Evolutionary conservation across 2,888 invertebrate species (phyloP).

Genomic region (Cephonodes hylas): DNA sequence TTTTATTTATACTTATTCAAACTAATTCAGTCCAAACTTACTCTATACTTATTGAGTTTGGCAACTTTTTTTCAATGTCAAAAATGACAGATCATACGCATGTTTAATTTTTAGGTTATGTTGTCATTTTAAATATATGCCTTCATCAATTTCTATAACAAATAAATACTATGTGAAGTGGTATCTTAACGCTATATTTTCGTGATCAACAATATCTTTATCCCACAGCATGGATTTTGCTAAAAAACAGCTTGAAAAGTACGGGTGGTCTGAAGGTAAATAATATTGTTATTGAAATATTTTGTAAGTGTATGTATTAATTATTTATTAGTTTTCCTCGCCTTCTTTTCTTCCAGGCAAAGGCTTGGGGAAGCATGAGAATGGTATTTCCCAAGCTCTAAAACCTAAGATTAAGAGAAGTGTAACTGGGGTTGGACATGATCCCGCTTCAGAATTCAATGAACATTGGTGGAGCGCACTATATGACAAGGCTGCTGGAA

Average conservation of each 20-base stretch:
- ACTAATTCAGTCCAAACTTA: too few relatives aligned
- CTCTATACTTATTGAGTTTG: too few relatives aligned
- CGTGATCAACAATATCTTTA: too few relatives aligned
- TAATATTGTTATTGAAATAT: too few relatives aligned
- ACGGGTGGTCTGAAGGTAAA: constrained; percentile 85
- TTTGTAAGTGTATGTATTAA: too few relatives aligned
- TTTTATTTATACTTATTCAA: too few relatives aligned
- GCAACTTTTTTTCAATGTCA: too few relatives aligned
- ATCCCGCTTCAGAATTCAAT: constrained; percentile 86
- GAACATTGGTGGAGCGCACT: constrained; percentile 93
- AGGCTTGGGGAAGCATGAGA: constrained; percentile 90
- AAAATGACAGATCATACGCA: too few relatives aligned
- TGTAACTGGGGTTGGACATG: constrained; percentile 88
- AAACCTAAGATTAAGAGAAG: constrained; percentile 92
- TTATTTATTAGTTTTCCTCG: too few relatives aligned
- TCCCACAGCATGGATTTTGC: constrained; percentile 84
- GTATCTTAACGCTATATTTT: too few relatives aligned
- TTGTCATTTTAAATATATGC: neutral
- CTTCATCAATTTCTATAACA: neutral
- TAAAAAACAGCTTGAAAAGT: constrained; percentile 85
- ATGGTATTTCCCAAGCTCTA: constrained; percentile 88
- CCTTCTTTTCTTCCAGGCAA: constrained; percentile 87
- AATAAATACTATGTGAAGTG: too few relatives aligned
- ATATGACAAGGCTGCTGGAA: constrained; percentile 87
- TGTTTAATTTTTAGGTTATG: neutral